phyloP scores from a whole-genome alignment of 2,888 invertebrate species.

The Strigamia crassipes region DNA sequence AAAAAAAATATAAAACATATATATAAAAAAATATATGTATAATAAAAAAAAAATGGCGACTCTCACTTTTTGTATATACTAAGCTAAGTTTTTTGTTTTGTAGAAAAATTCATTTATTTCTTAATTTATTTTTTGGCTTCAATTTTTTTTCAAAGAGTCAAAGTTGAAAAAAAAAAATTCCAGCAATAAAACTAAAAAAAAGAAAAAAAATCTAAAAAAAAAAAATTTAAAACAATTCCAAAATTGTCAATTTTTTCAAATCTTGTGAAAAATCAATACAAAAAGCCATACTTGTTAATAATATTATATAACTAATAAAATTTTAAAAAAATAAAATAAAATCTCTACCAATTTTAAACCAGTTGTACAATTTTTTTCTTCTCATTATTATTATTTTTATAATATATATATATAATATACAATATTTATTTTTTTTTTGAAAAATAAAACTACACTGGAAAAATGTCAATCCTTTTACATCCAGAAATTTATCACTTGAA shows the following conservation, averaged over 20 bases:
- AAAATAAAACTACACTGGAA: constrained; percentile 5
- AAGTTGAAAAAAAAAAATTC: neutral
- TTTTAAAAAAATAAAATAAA: neutral
- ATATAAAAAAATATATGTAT: neutral
- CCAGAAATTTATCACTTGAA: neutral
- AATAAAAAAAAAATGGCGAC: neutral
- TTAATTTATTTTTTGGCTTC: neutral
- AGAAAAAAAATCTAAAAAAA: neutral
- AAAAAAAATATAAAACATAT: neutral
- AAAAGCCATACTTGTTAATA: constrained; percentile 29
- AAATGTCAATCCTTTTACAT: constrained; percentile 19
- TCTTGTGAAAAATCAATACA: neutral
- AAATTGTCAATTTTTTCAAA: neutral
- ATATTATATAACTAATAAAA: neutral
- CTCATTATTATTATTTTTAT: neutral
- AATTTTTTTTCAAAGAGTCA: neutral
- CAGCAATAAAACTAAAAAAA: constrained; percentile 5
- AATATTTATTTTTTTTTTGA: neutral
- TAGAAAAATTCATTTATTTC: constrained; percentile 7
- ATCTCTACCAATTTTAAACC: neutral
- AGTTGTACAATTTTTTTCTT: neutral
- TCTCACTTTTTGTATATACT: neutral
- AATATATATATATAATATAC: no score
- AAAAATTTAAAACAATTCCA: neutral
- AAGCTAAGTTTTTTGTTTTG: neutral